Evolutionary conservation across 1,140 invertebrate genomes (phyloP).

Genomic region (Hyphantria cunea): DNA sequence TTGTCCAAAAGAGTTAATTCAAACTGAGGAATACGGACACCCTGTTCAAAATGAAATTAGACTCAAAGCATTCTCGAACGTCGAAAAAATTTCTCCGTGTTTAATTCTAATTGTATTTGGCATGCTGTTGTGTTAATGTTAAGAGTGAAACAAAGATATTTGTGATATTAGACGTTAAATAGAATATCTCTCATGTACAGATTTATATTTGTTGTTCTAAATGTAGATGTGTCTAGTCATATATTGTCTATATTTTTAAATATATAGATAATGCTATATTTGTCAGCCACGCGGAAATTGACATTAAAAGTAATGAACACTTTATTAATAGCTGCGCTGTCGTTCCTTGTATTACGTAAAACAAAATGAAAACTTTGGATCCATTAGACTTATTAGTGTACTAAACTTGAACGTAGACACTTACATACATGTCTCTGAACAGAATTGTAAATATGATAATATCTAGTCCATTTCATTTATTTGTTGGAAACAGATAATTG

Average conservation of each 20-base stretch:
- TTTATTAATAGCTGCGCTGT: constrained; percentile 6
- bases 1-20: constrained; percentile 72
- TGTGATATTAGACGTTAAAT: constrained; percentile 75
- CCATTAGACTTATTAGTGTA: constrained; percentile 12
- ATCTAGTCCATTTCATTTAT: too few relatives aligned
- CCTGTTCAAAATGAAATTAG: constrained; percentile 74
- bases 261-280: too few relatives aligned
- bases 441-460: too few relatives aligned
- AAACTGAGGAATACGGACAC: constrained; percentile 68
- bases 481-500: too few relatives aligned
- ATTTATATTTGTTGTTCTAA: constrained; percentile 27
- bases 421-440: too few relatives aligned
- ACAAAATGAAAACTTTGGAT: constrained; percentile 5
- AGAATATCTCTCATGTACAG: constrained; percentile 45
- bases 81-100: constrained; percentile 44
- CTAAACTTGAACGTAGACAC: neutral
- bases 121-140: constrained; percentile 52
- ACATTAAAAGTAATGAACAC: neutral
- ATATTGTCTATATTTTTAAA: constrained; percentile 8
- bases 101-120: constrained; percentile 45
- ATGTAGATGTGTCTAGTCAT: constrained; percentile 18
- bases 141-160: constrained; percentile 53
- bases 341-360: neutral
- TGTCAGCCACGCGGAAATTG: neutral
- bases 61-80: constrained; percentile 66